Evolutionary conservation across 92 coral and sea anemone genomes (phyloP), one percentile per base, ranked within the genome.

Genomic region (Diadumene lineata): DNA sequence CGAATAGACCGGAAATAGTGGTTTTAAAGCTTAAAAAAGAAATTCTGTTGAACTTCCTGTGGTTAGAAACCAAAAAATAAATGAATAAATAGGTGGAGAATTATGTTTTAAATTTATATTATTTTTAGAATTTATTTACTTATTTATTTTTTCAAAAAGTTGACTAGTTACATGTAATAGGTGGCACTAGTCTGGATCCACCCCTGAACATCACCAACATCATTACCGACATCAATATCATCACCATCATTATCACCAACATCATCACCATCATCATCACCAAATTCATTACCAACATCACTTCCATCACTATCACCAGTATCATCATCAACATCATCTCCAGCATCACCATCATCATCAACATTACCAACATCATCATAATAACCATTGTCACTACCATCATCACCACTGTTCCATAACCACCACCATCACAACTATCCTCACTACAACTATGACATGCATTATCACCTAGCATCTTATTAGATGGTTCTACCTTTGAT

Each of bases 401-500:
- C 6, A 38, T 38, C 13, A 38, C 13, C 13, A 38, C 48, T 38
- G 13, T 38, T 13, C 13, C 7, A 38, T 38, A 6, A 38, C 48
- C 48, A 38, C 13, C 48, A 38, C 13, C 48, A 38, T 38, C 23
- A 18, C 11, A 81, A 38, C 13, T 13, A 38, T 38, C 48, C 6
- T 38, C 48, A 38, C 13, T 13, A 38, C 13, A 6, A 38, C 13
- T 13, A 38, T 38, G 6, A 38, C 13, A 38, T 4, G 6, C 18
- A 56, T 19, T 56, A 19, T 19, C 63, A 56, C 10, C 26, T 9
- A 8, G 32, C 10, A 21, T 0, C 31, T 48, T n/a, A 66, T 3
- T 17, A 19, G 30, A 38, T 38, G 7, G 48, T 13, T 38, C 7
- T 43, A 92, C 98, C 92, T 89, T 89, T 43, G 92, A 79, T 21